A percentile compares a stretch with the other conserved stretches of the same genome.
phyloP scores from a whole-genome alignment of 64 coral and sea anemone species.

The Platygyra sinensis region DNA sequence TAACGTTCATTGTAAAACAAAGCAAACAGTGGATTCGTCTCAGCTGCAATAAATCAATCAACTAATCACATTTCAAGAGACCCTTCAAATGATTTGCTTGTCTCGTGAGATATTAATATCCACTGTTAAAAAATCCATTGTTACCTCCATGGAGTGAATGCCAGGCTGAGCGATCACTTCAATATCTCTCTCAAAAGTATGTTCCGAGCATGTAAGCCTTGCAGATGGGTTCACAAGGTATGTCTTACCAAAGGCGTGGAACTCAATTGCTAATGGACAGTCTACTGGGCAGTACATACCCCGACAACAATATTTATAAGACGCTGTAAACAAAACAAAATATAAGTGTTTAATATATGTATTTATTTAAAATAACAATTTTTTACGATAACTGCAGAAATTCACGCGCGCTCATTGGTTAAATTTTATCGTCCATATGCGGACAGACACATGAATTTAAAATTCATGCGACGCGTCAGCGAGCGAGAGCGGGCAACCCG shows the following conservation, averaged over 20 bases:
- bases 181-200: not conserved
- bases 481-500: too few relatives aligned
- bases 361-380: not conserved
- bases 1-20: too few relatives aligned
- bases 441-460: too few relatives aligned
- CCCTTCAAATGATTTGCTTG: too few relatives aligned
- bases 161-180: slow-evolving; percentile 42
- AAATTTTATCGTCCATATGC: too few relatives aligned
- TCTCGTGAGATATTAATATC: not conserved
- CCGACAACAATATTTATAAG: slow-evolving; percentile 41
- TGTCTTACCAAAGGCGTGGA: slow-evolving; percentile 38
- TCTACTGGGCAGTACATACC: slow-evolving; percentile 53
- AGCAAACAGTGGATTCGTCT: too few relatives aligned
- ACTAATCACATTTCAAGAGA: too few relatives aligned
- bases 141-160: slow-evolving; percentile 21
- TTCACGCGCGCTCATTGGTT: too few relatives aligned
- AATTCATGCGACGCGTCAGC: too few relatives aligned
- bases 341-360: not conserved
- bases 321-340: slow-evolving; percentile 5
- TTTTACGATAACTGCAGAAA: too few relatives aligned
- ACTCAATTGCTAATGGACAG: slow-evolving; percentile 37
- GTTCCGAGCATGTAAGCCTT: slow-evolving; percentile 14
- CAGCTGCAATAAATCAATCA: too few relatives aligned
- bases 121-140: not conserved
- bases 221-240: not conserved